Conservation (phyloP, 2,888 invertebrate genomes). For the Autographa pulchrina region DNA sequence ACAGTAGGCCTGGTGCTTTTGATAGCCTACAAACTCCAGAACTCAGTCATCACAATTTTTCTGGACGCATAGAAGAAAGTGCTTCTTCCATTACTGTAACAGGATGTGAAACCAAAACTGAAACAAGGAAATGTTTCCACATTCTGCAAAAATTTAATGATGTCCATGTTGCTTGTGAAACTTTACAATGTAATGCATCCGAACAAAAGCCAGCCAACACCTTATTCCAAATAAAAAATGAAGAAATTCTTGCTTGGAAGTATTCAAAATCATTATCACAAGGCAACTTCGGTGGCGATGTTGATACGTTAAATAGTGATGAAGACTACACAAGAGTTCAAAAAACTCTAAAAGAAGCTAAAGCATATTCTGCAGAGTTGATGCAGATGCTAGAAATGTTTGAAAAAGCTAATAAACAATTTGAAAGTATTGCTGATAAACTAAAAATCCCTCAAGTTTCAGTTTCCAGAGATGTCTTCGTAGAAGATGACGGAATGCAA, state of each 20-base stretch:
- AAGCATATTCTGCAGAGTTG: slow-evolving; percentile 66
- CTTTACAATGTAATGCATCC: slow-evolving; percentile 13
- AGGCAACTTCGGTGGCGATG: slow-evolving; percentile 3
- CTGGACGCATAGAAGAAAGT: slow-evolving; percentile 5
- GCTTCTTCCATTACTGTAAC: slow-evolving; percentile 11
- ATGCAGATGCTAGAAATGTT: slow-evolving; percentile 68
- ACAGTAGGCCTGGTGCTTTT: background rate
- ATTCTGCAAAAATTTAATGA: slow-evolving; percentile 15
- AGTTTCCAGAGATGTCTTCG: slow-evolving; percentile 23
- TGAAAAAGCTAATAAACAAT: slow-evolving; percentile 73
- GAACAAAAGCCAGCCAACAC: background rate
- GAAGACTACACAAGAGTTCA: slow-evolving; percentile 62
- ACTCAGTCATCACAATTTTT: background rate
- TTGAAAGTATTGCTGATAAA: slow-evolving; percentile 66
- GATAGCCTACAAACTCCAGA: slow-evolving; percentile 4
- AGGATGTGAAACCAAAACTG: background rate
- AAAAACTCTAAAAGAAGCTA: slow-evolving; percentile 67
- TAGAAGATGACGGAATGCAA: background rate
- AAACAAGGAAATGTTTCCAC: slow-evolving; percentile 10
- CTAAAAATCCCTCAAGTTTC: slow-evolving; percentile 52
- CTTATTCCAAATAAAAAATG: slow-evolving; percentile 11
- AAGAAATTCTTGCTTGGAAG: background rate
- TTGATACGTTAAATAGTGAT: slow-evolving; percentile 21
- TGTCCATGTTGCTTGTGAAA: slow-evolving; percentile 3
- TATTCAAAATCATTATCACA: slow-evolving; percentile 6